Percentiles rank a stretch among this genome's conserved stretches.
phyloP scores from a whole-genome alignment of 2,113 vertebrate genomes.

The Dicrurus megarhynchus region DNA sequence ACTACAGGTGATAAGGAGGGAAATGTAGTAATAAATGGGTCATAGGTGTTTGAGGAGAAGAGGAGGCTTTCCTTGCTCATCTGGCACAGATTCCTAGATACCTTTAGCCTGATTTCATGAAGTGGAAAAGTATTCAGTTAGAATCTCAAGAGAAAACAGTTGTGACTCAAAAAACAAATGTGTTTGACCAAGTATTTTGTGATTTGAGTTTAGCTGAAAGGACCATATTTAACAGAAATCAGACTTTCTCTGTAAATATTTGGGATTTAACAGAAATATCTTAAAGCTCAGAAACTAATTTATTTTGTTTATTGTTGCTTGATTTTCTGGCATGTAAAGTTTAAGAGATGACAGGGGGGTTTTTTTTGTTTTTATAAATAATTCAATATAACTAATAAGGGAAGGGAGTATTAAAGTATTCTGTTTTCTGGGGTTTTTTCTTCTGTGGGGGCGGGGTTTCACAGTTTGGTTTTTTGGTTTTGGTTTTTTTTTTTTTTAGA shows the following conservation, averaged over 20 bases:
- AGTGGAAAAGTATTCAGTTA: not conserved
- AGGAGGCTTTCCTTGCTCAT: not conserved
- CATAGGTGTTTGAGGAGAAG: not conserved
- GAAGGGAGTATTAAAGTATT: not conserved
- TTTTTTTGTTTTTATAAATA: not conserved
- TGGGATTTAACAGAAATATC: not conserved
- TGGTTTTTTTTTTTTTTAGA: not conserved
- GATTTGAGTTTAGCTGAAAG: not conserved
- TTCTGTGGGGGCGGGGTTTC: accelerated
- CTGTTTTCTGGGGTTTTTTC: accelerated
- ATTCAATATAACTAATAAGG: not conserved
- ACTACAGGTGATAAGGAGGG: not conserved
- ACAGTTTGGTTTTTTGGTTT: no score
- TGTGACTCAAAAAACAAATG: not conserved
- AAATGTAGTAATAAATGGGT: not conserved
- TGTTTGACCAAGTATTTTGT: not conserved
- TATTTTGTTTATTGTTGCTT: not conserved
- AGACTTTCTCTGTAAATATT: not conserved
- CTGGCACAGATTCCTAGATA: not conserved
- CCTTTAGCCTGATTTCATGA: not conserved
- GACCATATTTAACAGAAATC: not conserved
- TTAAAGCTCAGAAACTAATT: not conserved
- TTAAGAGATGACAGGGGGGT: not conserved
- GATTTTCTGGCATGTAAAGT: not conserved
- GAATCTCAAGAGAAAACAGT: not conserved